Evolutionary conservation across 1,140 invertebrate genomes (phyloP).

Genomic region (Drosophila malerkotliana): DNA sequence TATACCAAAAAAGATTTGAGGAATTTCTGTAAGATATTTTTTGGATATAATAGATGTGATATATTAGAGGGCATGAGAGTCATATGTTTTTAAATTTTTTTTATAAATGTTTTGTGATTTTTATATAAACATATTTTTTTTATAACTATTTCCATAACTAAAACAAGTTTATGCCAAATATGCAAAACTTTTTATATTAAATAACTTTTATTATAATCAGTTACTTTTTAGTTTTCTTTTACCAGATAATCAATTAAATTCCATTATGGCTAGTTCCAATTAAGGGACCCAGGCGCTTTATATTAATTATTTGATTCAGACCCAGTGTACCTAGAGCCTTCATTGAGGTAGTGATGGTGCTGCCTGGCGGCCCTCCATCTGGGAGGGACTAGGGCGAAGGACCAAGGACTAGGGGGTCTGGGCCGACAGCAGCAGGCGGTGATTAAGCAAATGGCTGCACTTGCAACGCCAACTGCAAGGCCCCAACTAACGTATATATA

Average conservation of each 20-base stretch:
- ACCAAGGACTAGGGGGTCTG: constrained; percentile 22
- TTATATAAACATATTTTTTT: no score
- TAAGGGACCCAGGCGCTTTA: constrained; percentile 56
- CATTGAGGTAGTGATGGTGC: constrained; percentile 62
- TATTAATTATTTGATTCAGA: constrained; percentile 50
- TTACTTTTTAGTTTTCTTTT: not conserved
- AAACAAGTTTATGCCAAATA: no score
- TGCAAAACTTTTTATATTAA: no score
- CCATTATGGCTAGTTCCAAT: constrained; percentile 45
- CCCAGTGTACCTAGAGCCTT: constrained; percentile 53
- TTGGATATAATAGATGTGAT: no score
- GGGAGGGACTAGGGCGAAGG: constrained; percentile 16
- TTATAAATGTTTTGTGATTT: no score
- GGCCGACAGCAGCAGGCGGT: constrained; percentile 65
- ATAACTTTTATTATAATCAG: no score
- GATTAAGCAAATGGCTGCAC: constrained; percentile 81
- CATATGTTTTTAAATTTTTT: no score
- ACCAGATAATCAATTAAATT: constrained; percentile 11
- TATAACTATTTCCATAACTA: no score
- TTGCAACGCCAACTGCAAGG: constrained; percentile 62
- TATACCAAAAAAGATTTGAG: no score
- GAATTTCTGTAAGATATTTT: no score
- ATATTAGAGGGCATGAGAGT: no score
- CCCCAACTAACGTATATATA: constrained; percentile 15
- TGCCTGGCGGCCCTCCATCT: constrained; percentile 11